These are phyloP conservation scores for Xylota sylvarum DNA, from an alignment of 2,888 invertebrate genomes.

Conservation along the genomic window DNA sequence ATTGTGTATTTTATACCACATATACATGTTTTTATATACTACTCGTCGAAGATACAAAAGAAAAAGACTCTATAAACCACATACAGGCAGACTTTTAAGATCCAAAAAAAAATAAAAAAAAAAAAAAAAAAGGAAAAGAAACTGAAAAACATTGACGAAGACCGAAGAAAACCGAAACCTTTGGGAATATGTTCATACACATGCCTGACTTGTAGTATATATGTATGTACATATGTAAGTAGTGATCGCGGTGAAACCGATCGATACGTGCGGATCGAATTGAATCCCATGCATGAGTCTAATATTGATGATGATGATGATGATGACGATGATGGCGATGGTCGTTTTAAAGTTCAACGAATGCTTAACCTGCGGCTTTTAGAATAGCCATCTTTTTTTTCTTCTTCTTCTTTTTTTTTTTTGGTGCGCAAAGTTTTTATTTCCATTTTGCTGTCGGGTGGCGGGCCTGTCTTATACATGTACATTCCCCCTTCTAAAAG, in stretches of 20 bases:
- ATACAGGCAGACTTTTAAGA: slow-evolving; percentile 52
- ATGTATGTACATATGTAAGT: slow-evolving; percentile 16
- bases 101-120: slow-evolving; percentile 25
- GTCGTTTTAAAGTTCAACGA: slow-evolving; percentile 73
- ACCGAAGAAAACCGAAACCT: slow-evolving; percentile 74
- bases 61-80: slow-evolving; percentile 34
- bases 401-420: background rate
- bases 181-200: slow-evolving; percentile 58
- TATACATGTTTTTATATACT: slow-evolving; percentile 48
- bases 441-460: background rate
- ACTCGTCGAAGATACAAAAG: slow-evolving; percentile 35
- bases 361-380: slow-evolving; percentile 67
- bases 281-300: slow-evolving; percentile 68
- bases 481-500: slow-evolving; percentile 21
- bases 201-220: slow-evolving; percentile 34
- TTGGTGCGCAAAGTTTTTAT: slow-evolving; percentile 6
- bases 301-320: slow-evolving; percentile 71
- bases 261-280: slow-evolving; percentile 73
- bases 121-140: slow-evolving; percentile 46
- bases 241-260: slow-evolving; percentile 63
- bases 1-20: slow-evolving; percentile 69
- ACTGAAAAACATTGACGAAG: slow-evolving; percentile 60
- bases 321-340: slow-evolving; percentile 60
- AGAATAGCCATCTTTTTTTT: slow-evolving; percentile 28
- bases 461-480: background rate